Conservation (phyloP, 1,140 invertebrate species). For the Maconellicoccus hirsutus region DNA sequence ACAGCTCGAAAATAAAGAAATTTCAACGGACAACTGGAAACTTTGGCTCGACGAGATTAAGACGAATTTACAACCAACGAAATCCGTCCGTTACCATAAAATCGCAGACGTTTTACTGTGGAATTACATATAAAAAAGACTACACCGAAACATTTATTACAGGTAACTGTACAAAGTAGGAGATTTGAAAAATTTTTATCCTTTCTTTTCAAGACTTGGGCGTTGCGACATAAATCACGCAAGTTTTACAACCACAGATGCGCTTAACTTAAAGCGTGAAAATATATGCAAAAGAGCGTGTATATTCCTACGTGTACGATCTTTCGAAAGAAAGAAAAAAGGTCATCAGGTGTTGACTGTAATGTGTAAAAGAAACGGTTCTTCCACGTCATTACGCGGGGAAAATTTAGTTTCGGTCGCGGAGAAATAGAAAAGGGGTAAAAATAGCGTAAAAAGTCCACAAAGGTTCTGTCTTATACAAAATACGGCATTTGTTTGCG, state of each 20-base stretch:
- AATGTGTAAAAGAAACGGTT: conserved; percentile 5
- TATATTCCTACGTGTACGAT: not conserved
- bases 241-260: conserved; percentile 10
- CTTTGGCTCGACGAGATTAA: too few species aligned
- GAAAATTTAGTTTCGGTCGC: not conserved
- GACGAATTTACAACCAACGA: too few species aligned
- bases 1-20: too few species aligned
- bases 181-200: not conserved
- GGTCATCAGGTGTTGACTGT: conserved; percentile 17
- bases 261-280: conserved; percentile 11
- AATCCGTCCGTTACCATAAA: too few species aligned
- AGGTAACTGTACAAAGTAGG: not conserved
- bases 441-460: conserved; percentile 20
- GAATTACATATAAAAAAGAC: too few species aligned
- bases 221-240: conserved; percentile 10
- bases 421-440: conserved; percentile 6
- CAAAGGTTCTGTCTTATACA: conserved; percentile 12
- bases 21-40: too few species aligned
- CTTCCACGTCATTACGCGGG: conserved; percentile 16
- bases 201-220: not conserved
- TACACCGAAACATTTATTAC: too few species aligned
- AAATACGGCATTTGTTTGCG: conserved; percentile 11
- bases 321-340: not conserved
- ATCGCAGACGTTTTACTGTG: too few species aligned
- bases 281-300: conserved; percentile 21